A percentile compares a stretch with the other conserved stretches of the same genome.
phyloP scores from a whole-genome alignment of 2,113 vertebrate genomes.

The Paedocypris sp. region DNA sequence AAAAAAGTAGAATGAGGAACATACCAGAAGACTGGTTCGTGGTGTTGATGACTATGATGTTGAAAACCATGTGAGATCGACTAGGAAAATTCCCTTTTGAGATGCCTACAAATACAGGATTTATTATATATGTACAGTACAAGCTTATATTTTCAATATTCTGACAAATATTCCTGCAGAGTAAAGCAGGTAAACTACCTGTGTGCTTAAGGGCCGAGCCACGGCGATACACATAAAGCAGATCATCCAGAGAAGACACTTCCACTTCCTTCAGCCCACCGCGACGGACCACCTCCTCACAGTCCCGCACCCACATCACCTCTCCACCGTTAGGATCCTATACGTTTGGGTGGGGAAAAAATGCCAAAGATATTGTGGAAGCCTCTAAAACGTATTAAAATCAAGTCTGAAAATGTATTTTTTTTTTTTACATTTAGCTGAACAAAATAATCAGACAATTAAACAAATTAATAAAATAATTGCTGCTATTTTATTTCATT shows the following conservation, averaged over 20 bases:
- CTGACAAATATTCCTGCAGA: background rate
- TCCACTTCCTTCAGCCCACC: conserved; percentile 43
- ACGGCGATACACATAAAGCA: conserved; percentile 38
- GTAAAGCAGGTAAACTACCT: conserved; percentile 28
- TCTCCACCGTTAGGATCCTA: conserved; percentile 41
- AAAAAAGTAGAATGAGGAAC: too few species aligned
- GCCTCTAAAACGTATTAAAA: too few species aligned
- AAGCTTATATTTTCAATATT: too few species aligned
- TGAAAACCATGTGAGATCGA: conserved; percentile 37
- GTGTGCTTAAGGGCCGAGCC: conserved; percentile 35
- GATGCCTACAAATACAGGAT: conserved; percentile 30
- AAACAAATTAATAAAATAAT: background rate
- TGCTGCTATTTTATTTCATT: background rate
- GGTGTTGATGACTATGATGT: conserved; percentile 31
- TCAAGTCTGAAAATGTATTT: too few species aligned
- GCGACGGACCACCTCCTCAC: conserved; percentile 35
- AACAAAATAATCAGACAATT: background rate
- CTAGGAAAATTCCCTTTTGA: conserved; percentile 39
- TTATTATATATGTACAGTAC: too few species aligned
- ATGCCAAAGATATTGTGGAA: background rate
- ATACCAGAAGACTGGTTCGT: conserved; percentile 8
- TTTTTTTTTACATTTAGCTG: background rate
- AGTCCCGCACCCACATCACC: conserved; percentile 40
- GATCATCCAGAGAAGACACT: conserved; percentile 32
- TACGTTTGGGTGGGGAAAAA: too few species aligned